phyloP scores from a whole-genome alignment of 2,113 vertebrate genomes.

The Semicossyphus pulcher region DNA sequence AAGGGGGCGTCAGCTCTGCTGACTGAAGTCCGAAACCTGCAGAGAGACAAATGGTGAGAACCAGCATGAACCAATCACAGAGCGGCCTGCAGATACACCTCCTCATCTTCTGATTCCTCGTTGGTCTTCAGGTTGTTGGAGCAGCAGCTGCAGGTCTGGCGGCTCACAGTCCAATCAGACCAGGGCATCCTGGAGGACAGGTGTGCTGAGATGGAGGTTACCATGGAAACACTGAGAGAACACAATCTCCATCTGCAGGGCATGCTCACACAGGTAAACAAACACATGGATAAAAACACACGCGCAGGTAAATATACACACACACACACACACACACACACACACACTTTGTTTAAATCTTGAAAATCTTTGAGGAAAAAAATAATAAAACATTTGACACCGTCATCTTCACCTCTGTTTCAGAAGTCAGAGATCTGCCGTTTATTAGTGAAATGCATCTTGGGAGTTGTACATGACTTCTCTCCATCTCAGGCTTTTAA shows the following conservation, averaged over 20 bases:
- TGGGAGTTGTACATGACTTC: not conserved
- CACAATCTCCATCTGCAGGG: constrained; percentile 81
- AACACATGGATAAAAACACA: too few relatives aligned
- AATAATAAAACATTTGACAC: too few relatives aligned
- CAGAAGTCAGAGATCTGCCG: not conserved
- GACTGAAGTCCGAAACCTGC: constrained; percentile 72
- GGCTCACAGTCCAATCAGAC: constrained; percentile 81
- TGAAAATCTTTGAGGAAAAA: too few relatives aligned
- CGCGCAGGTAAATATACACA: too few relatives aligned
- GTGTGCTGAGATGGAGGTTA: constrained; percentile 82
- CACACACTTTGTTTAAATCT: too few relatives aligned
- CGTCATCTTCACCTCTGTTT: too few relatives aligned
- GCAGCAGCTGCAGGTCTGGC: constrained; percentile 82
- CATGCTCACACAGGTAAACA: constrained; percentile 75
- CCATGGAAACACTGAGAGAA: constrained; percentile 79
- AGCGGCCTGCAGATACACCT: fast-evolving
- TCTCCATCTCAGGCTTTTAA: constrained; percentile 48
- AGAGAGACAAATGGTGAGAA: constrained; percentile 80
- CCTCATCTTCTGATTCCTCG: not conserved
- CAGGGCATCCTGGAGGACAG: constrained; percentile 82
- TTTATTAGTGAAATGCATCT: not conserved
- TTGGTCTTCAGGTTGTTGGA: constrained; percentile 81
- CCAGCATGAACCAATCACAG: not conserved
- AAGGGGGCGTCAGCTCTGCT: constrained; percentile 42
- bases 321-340: constrained; percentile 1